These are phyloP conservation scores for Cottus gobio DNA, from an alignment of 2,113 vertebrate genomes.

Conservation along the genomic window DNA sequence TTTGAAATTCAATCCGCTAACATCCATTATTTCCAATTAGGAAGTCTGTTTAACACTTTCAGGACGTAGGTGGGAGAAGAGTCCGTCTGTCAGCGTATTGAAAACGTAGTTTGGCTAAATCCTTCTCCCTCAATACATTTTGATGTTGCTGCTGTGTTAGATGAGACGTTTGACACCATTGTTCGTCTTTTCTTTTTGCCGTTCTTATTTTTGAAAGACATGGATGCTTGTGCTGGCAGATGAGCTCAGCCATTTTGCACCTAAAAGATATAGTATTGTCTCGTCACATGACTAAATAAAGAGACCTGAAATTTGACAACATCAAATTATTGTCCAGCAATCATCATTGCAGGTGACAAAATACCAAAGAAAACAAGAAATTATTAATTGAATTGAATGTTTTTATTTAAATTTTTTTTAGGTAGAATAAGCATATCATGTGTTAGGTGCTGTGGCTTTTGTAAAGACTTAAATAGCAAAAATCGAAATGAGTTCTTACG, in stretches of 20 bases:
- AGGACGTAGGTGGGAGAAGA: neutral
- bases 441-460: no score
- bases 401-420: no score
- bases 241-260: no score
- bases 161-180: neutral
- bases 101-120: neutral
- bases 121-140: neutral
- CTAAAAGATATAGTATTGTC: neutral
- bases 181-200: neutral
- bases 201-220: neutral
- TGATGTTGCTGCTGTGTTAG: neutral
- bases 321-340: no score
- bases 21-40: slow-evolving; percentile 6
- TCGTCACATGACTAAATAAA: neutral
- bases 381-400: no score
- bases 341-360: no score
- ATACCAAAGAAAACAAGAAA: no score
- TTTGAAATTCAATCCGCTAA: slow-evolving; percentile 5
- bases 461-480: no score
- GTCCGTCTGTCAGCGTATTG: neutral
- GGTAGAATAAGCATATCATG: no score
- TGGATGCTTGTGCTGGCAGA: neutral
- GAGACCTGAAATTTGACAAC: no score
- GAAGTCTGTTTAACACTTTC: neutral
- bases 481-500: no score